Evolutionary conservation across 2,888 invertebrate genomes (phyloP).

Genomic region (Spodoptera picta): DNA sequence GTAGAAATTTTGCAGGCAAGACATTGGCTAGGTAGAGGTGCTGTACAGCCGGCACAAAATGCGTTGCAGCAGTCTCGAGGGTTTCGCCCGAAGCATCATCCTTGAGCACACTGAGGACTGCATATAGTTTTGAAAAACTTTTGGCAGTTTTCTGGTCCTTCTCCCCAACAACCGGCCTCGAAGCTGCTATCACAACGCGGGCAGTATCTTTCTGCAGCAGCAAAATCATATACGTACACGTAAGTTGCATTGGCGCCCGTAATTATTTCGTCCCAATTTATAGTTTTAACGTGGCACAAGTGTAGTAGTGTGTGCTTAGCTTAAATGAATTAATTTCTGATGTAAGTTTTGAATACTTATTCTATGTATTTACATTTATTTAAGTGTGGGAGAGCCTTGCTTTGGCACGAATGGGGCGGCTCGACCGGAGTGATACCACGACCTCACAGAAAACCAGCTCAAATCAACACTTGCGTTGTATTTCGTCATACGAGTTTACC

Average conservation of each 20-base stretch:
- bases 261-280: constrained; percentile 98
- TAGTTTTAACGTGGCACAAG: constrained; percentile 96
- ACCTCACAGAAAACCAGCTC: too few relatives aligned
- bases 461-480: too few relatives aligned
- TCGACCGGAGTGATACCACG: too few relatives aligned
- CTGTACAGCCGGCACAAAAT: constrained; percentile 98
- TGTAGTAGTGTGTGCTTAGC: constrained; percentile 64
- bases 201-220: constrained; percentile 94
- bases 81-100: constrained; percentile 97
- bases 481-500: too few relatives aligned
- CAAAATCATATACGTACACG: constrained; percentile 95
- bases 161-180: constrained; percentile 98
- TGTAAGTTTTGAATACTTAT: too few relatives aligned
- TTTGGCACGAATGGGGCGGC: too few relatives aligned
- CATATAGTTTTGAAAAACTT: constrained; percentile 98
- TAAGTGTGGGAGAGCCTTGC: too few relatives aligned
- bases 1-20: constrained; percentile 98
- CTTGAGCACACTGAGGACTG: constrained; percentile 97
- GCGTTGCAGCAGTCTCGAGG: constrained; percentile 98
- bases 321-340: too few relatives aligned
- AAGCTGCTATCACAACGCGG: constrained; percentile 94
- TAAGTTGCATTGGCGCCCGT: constrained; percentile 92
- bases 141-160: constrained; percentile 97
- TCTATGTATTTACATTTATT: too few relatives aligned
- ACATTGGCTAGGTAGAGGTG: constrained; percentile 98